Evolutionary conservation across 2,888 invertebrate species (phyloP).

Genomic region (Oscheius sp.): DNA sequence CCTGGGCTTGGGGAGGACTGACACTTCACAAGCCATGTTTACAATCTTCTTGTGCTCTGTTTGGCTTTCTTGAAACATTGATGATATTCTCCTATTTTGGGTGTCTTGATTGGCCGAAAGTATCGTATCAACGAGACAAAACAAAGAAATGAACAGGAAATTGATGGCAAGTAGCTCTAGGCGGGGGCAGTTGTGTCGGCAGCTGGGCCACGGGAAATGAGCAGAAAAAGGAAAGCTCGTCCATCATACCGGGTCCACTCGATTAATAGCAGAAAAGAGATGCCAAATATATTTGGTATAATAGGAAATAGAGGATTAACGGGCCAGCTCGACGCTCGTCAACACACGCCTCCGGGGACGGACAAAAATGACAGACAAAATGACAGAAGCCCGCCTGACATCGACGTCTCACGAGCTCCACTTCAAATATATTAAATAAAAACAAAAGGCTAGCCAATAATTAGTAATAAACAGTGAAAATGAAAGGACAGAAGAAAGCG

Average conservation of each 20-base stretch:
- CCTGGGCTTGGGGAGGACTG: background rate
- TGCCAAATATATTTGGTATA: conserved; percentile 1
- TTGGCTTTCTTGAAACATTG: no score
- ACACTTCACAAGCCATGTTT: no score
- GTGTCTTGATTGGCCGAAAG: no score
- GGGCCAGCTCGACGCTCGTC: background rate
- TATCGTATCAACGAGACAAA: no score
- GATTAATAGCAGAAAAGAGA: conserved; percentile 13
- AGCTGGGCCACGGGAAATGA: conserved; percentile 17
- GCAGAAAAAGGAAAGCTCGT: conserved; percentile 21
- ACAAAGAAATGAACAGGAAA: conserved; percentile 29
- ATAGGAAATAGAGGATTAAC: background rate
- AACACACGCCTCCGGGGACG: conserved; percentile 1
- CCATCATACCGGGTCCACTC: conserved; percentile 9
- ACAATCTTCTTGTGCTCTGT: no score
- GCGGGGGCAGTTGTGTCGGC: conserved; percentile 26
- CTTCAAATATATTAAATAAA: background rate
- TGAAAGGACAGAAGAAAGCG: background rate
- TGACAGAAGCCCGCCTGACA: background rate
- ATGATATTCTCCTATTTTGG: no score
- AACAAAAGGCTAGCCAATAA: background rate
- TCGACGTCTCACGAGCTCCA: background rate
- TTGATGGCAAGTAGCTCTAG: conserved; percentile 17
- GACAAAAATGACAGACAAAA: conserved; percentile 10
- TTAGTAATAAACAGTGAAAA: background rate